phyloP scores from a whole-genome alignment of 2,797 vertebrate genomes.

The Bradypodion pumilum region DNA sequence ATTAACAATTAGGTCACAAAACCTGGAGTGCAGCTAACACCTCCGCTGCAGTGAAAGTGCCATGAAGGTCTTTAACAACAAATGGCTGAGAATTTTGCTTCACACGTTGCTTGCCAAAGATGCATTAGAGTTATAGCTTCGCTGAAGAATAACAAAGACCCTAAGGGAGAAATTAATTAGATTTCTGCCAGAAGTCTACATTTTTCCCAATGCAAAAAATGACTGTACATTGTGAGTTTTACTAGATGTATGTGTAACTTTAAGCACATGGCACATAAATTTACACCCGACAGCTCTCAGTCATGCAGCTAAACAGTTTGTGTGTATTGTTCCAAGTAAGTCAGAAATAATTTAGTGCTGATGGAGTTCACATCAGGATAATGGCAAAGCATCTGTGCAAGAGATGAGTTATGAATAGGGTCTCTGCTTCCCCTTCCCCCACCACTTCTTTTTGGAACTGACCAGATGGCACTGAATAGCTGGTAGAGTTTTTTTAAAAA shows the following conservation, averaged over 20 bases:
- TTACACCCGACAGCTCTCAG: conserved; percentile 11
- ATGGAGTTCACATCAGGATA: conserved; percentile 42
- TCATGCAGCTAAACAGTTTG: conserved; percentile 21
- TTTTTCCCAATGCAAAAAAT: background rate
- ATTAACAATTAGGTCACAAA: conserved; percentile 22
- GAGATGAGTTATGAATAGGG: conserved; percentile 38
- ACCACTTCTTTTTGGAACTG: conserved; percentile 15
- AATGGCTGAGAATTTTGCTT: conserved; percentile 32
- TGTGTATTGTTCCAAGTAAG: conserved; percentile 49
- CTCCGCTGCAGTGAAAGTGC: conserved; percentile 41
- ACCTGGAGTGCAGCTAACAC: background rate
- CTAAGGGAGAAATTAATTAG: conserved; percentile 5
- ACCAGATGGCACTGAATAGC: conserved; percentile 13
- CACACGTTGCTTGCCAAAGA: conserved; percentile 42
- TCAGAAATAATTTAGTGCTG: conserved; percentile 64
- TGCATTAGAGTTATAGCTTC: conserved; percentile 42
- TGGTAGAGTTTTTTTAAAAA: background rate
- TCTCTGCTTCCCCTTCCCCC: background rate
- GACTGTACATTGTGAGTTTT: background rate
- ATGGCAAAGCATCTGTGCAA: conserved; percentile 6
- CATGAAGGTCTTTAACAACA: conserved; percentile 19
- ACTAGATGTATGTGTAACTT: background rate
- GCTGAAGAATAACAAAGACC: conserved; percentile 23
- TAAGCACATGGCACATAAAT: conserved; percentile 4
- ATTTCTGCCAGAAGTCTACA: background rate